phyloP scores from a whole-genome alignment of 2,888 invertebrate genomes.

The Abrostola tripartita region DNA sequence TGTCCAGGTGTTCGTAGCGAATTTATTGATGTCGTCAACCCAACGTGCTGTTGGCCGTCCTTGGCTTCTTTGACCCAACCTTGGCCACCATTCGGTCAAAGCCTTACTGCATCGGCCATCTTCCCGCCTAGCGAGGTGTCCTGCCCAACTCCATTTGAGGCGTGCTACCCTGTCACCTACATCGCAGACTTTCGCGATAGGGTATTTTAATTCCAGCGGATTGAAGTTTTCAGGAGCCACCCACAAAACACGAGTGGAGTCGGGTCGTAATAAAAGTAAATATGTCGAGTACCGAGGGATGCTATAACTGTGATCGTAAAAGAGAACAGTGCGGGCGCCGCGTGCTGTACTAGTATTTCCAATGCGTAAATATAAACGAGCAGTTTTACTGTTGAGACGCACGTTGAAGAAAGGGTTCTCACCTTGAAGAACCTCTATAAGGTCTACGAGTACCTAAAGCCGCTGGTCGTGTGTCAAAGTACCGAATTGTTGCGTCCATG shows the following conservation, averaged over 20 bases:
- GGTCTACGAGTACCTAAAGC: background rate
- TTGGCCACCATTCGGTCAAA: no score
- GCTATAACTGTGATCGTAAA: conserved; percentile 64
- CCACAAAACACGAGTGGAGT: conserved; percentile 60
- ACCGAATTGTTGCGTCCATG: background rate
- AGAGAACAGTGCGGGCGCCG: conserved; percentile 47
- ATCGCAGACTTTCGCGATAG: no score
- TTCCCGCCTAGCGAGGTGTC: no score
- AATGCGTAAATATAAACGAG: conserved; percentile 51
- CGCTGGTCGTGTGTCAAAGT: no score
- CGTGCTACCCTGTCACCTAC: no score
- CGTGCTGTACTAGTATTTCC: conserved; percentile 34
- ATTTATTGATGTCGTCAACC: no score
- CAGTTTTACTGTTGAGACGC: conserved; percentile 41
- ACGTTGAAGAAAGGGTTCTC: conserved; percentile 18
- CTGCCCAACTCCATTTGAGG: no score
- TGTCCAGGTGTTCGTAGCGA: no score
- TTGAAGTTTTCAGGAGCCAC: conserved; percentile 25
- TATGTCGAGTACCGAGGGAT: conserved; percentile 66
- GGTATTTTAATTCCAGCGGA: conserved; percentile 46
- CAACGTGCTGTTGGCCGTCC: no score
- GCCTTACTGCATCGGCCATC: no score
- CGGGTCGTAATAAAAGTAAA: conserved; percentile 73
- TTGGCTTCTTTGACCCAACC: no score
- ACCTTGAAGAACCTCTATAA: conserved; percentile 6